These are phyloP conservation scores for Caenorhabditis imperialis DNA, from an alignment of 2,888 invertebrate genomes.

Conservation along the genomic window DNA sequence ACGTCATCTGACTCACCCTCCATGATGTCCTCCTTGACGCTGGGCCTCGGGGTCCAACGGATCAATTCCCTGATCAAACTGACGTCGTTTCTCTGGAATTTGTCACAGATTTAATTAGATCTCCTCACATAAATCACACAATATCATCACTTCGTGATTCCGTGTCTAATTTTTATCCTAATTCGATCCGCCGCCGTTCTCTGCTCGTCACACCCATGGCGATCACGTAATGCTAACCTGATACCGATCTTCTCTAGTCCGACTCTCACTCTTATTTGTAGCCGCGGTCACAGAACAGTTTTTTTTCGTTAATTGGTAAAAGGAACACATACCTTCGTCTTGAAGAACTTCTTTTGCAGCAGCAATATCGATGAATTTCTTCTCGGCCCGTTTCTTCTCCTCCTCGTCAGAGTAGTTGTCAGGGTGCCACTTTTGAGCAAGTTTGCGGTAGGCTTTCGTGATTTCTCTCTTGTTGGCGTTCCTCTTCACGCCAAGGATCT, in stretches of 20 bases:
- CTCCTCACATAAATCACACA: no score
- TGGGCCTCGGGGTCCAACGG: conserved; percentile 92
- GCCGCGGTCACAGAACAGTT: no score
- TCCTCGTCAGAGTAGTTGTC: conserved; percentile 91
- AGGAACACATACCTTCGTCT: conserved; percentile 81
- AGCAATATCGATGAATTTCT: conserved; percentile 97
- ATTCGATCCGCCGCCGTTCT: conserved; percentile 24
- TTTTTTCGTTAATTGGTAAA: no score
- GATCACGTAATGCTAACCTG: conserved; percentile 10
- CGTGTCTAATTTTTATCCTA: not conserved
- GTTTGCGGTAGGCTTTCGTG: conserved; percentile 93
- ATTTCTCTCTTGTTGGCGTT: conserved; percentile 92
- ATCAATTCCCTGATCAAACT: conserved; percentile 95
- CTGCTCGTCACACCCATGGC: conserved; percentile 10
- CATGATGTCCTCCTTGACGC: conserved; percentile 78
- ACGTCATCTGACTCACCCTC: conserved; percentile 44
- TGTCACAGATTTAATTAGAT: no score
- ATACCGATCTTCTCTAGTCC: conserved; percentile 1
- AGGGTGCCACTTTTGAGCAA: conserved; percentile 99
- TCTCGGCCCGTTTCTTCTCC: conserved; percentile 85
- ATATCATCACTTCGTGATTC: no score
- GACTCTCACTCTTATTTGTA: conserved; percentile 1
- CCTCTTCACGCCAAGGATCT: conserved; percentile 92
- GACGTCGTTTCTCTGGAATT: conserved; percentile 90
- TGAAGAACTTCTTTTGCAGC: conserved; percentile 95